These are phyloP conservation scores for Python bivittatus DNA, from an alignment of 2,113 vertebrate genomes.

Conservation along the genomic window DNA sequence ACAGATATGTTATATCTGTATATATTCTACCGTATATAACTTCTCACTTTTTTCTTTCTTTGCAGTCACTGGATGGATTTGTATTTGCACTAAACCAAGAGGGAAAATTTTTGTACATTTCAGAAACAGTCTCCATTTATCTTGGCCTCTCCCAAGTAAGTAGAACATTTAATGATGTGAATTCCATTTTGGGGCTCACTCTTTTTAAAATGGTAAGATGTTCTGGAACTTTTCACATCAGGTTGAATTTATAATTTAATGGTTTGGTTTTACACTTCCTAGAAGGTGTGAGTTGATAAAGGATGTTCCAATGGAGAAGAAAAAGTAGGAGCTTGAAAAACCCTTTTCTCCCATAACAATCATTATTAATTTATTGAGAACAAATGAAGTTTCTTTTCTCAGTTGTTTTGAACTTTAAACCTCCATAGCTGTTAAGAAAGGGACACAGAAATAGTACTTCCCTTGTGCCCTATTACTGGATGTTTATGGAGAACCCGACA, in stretches of 20 bases:
- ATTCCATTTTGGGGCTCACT: constrained; percentile 20
- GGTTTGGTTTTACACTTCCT: constrained; percentile 43
- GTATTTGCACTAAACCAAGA: constrained; percentile 99
- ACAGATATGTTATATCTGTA: constrained; percentile 39
- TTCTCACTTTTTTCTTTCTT: constrained; percentile 48
- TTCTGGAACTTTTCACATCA: constrained; percentile 55
- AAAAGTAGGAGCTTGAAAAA: constrained; percentile 65
- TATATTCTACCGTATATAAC: constrained; percentile 18
- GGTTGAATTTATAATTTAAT: constrained; percentile 54
- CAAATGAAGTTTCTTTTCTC: constrained; percentile 78
- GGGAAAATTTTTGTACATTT: constrained; percentile 99
- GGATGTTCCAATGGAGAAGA: constrained; percentile 12
- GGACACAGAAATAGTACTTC: constrained; percentile 77
- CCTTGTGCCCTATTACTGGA: constrained; percentile 84
- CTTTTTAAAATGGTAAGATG: constrained; percentile 41
- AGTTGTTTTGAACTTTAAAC: constrained; percentile 82
- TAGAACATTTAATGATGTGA: constrained; percentile 55
- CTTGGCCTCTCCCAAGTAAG: constrained; percentile 98
- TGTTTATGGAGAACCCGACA: constrained; percentile 78
- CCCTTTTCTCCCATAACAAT: constrained; percentile 51
- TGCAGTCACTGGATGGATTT: constrained; percentile 98
- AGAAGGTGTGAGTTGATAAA: constrained; percentile 27
- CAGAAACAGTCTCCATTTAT: constrained; percentile 99
- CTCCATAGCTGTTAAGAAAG: constrained; percentile 74
- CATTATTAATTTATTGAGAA: constrained; percentile 81